Evolutionary conservation across 2,113 vertebrate genomes (phyloP).

Genomic region (Pogona vitticeps): DNA sequence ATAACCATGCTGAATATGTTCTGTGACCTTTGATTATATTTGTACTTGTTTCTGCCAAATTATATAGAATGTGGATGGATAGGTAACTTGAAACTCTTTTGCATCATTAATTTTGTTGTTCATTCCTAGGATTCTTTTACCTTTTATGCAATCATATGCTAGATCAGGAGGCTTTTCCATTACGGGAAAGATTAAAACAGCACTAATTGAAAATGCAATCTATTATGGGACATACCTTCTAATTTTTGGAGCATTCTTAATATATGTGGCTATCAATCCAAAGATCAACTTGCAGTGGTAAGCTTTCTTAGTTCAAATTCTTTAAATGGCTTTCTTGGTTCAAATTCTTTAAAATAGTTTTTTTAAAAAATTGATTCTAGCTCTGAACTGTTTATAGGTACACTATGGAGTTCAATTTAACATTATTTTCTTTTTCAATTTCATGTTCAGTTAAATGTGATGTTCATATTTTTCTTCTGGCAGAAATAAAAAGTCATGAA

Average conservation of each 20-base stretch:
- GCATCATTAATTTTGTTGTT: conserved; percentile 31
- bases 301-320: conserved; percentile 39
- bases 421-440: background rate
- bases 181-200: conserved; percentile 91
- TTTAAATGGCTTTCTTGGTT: background rate
- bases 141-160: conserved; percentile 96
- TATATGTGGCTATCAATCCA: conserved; percentile 89
- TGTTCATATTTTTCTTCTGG: background rate
- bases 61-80: background rate
- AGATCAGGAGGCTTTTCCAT: conserved; percentile 91
- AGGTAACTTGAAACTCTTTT: background rate
- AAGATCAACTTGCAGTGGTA: conserved; percentile 88
- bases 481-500: background rate
- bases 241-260: conserved; percentile 92
- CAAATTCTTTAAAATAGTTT: no score
- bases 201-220: conserved; percentile 93
- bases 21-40: background rate
- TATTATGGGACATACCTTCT: conserved; percentile 95
- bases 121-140: conserved; percentile 87
- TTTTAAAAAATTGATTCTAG: no score
- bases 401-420: background rate
- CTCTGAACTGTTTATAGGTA: background rate
- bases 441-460: background rate
- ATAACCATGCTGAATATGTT: background rate
- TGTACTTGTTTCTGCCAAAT: background rate